Base-by-base conservation (phyloP, 2,888 invertebrate species). In the Phortica magna region DNA sequence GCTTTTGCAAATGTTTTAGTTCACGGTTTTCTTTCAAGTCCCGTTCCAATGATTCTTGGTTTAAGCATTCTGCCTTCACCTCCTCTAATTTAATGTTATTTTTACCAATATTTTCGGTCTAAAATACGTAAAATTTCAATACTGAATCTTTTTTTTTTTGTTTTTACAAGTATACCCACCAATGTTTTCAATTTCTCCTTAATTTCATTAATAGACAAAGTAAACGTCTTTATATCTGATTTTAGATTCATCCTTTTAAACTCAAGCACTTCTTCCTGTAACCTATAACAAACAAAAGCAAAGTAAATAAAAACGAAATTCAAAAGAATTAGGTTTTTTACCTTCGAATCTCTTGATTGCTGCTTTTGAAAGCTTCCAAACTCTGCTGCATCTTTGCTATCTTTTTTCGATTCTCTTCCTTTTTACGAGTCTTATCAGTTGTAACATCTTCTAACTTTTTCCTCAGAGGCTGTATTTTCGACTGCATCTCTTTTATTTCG, bases 11-110 rank as follows among this genome's bases (percentile, higher is more conserved):
- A 74, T 93, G 93, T 64, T 95, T 93, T 7, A 96, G 90, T 78
- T 94, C 94, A 59, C 94, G 91, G 91, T 96, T 97, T 88, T 96
- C 96, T 75, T 94, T 93, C 31, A 97, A 92, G 82, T 95, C 95
- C 61, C 96, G 93, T 90, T 95, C 94, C 80, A 94, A 92, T 7
- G 93, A 91, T 93, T 95, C 93, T 81, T 94, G 94, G 85, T 94
- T 94, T 0, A 93, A 92, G 19, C 94, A 92, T 82, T 94, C 94
- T 81, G 93, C 93, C 84, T 93, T 94, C 61, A 95, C 90, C 7
- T 89, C 90, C 39, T 94, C 93, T 55, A 95, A 93, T 76, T 92
- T 61, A 7, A 61, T 61, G 14, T 76, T 74, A 22, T 68, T 73
- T 7, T 71, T 48, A 48, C 48, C 7, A 48, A 48, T 9, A 1